Conservation (phyloP, 1,140 invertebrate species). For the Melitaea cinxia region DNA sequence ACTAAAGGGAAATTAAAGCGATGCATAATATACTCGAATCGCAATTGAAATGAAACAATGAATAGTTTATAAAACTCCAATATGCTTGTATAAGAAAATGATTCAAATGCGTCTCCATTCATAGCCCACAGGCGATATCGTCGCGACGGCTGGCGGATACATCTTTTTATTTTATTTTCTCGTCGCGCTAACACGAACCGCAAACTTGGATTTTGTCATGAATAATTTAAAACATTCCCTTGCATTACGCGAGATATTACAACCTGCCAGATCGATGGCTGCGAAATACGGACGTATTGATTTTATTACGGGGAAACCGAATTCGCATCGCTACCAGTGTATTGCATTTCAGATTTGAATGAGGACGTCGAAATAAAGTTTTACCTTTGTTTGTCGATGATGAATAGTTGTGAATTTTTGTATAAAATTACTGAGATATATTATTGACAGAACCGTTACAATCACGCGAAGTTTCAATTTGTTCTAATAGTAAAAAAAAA, state of each 20-base stretch:
- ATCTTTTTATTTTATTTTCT: slow-evolving; percentile 51
- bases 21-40: slow-evolving; percentile 5
- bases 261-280: slow-evolving; percentile 41
- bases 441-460: too few species aligned
- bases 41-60: slow-evolving; percentile 19
- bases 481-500: too few species aligned
- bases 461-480: too few species aligned
- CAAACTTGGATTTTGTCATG: slow-evolving; percentile 71
- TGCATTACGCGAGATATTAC: slow-evolving; percentile 59
- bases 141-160: slow-evolving; percentile 34
- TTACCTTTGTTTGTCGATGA: background rate
- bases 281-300: slow-evolving; percentile 40
- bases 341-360: background rate
- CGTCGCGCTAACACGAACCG: slow-evolving; percentile 46
- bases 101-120: slow-evolving; percentile 25
- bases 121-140: slow-evolving; percentile 25
- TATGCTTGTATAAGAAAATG: slow-evolving; percentile 24
- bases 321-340: slow-evolving; percentile 9
- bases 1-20: background rate
- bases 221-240: slow-evolving; percentile 72
- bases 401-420: too few species aligned
- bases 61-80: slow-evolving; percentile 15
- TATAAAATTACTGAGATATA: too few species aligned
- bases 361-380: background rate
- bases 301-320: slow-evolving; percentile 10